Conservation (phyloP, 1,140 invertebrate species). For the Meloidogyne chitwoodi region DNA sequence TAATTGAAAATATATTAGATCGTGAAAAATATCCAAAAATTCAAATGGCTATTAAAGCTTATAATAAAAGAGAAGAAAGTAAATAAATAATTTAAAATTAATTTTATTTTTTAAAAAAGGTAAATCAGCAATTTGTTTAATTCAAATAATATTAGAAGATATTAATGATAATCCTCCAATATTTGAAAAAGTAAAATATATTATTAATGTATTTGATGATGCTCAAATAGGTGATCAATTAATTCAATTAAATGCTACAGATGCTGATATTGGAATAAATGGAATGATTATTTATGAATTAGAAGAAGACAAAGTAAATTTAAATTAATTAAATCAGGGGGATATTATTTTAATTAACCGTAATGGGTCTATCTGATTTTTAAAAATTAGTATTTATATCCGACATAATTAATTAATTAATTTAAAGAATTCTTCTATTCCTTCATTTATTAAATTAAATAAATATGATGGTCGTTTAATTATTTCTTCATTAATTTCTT, state of each 20-base stretch:
- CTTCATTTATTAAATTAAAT: constrained; percentile 44
- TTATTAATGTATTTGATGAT: constrained; percentile 42
- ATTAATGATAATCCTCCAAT: constrained; percentile 79
- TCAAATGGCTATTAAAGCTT: background rate
- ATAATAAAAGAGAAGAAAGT: background rate
- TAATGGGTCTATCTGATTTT: too few relatives aligned
- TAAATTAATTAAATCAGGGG: too few relatives aligned
- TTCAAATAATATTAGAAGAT: constrained; percentile 77
- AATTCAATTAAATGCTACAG: constrained; percentile 61
- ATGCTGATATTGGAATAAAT: constrained; percentile 62
- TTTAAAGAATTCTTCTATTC: constrained; percentile 8
- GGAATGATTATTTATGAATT: constrained; percentile 61
- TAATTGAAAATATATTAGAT: background rate
- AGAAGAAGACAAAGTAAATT: too few relatives aligned
- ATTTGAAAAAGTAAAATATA: constrained; percentile 47
- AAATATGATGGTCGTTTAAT: constrained; percentile 47
- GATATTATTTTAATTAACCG: too few relatives aligned
- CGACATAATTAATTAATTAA: too few relatives aligned
- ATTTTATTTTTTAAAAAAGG: background rate
- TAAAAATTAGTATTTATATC: too few relatives aligned
- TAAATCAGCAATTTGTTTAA: constrained; percentile 46
- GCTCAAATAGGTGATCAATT: constrained; percentile 58
- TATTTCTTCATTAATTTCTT: constrained; percentile 5
- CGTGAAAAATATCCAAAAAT: background rate
- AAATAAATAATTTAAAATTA: background rate